Evolutionary conservation across 2,797 vertebrate species (phyloP), one percentile per base, ranked within the genome.

Genomic region (Gobionotothen gibberifrons): DNA sequence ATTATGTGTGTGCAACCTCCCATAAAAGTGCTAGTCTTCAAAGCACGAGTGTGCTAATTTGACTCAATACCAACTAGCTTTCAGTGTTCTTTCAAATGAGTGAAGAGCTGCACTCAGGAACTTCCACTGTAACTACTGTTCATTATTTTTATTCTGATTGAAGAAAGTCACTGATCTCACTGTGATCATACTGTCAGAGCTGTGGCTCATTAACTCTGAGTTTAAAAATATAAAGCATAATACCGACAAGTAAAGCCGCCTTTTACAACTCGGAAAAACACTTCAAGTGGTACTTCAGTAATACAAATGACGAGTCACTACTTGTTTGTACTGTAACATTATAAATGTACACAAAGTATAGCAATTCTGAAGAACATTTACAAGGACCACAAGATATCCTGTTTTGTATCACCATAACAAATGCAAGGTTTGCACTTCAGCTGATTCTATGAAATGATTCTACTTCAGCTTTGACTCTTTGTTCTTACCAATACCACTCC

Each of bases 1-100:
- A 85, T 87, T 80, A 84, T 74, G 81, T 82, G 78, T 71, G 82
- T 58, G 77, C 85, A 74, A 83, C 86, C 82, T 82, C 83, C 71
- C 70, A 74, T 86, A 78, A 75, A 87, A 75, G 36, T 79, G 75
- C 78, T 80, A 64, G 76, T 85, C 76, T 86, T 89, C 69, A 87
- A 87, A 84, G 83, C 73, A 56, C 6, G 3, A 72, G 69, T 55
- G 62, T 60, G 68, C 78, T 87, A 80, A 89, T 91, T 87, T 85
- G 72, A 83, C 83, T 81, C 46, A 11, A 55, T 79, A 74, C 65
- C 79, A 87, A 69, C 62, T 44, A 56, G 78, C 79, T 77, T 76
- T 72, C 73, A 78, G 65, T 78, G 74, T 73, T 78, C 70, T 82
- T 79, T 64, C 39, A 72, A 77, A 53, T 59, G 74, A 83, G 69